These are phyloP conservation scores for Chinchilla lanigera DNA, from an alignment of 2,113 vertebrate species.

Conservation along the genomic window DNA sequence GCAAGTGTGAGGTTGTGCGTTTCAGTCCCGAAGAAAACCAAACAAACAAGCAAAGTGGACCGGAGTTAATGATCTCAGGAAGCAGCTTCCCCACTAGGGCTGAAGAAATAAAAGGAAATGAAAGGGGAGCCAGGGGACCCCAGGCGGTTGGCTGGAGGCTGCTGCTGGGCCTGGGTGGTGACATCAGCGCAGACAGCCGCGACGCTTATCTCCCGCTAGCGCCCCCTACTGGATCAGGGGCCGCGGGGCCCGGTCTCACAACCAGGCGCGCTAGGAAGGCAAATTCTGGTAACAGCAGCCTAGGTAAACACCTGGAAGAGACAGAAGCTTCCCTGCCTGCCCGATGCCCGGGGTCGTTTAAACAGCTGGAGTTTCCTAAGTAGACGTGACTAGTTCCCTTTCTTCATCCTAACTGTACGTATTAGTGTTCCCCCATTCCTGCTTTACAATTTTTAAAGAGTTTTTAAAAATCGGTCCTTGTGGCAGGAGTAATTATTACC, in stretches of 20 bases:
- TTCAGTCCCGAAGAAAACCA: too few species aligned
- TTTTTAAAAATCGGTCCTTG: neutral
- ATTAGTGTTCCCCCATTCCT: neutral
- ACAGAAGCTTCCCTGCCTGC: too few species aligned
- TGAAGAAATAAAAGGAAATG: neutral
- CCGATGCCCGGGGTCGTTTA: too few species aligned
- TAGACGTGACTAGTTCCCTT: neutral
- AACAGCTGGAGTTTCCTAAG: too few species aligned
- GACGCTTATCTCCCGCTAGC: neutral
- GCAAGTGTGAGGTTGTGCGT: too few species aligned
- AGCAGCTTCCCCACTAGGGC: neutral
- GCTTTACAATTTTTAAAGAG: neutral
- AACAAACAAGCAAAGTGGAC: too few species aligned
- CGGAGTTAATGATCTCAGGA: neutral
- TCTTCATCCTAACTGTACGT: neutral
- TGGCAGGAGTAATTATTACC: neutral
- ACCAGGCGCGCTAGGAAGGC: neutral
- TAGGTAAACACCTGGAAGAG: neutral
- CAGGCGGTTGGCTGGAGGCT: too few species aligned
- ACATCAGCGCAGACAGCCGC: too few species aligned
- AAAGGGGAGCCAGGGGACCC: neutral
- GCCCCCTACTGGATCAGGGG: neutral
- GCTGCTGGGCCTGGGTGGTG: neutral
- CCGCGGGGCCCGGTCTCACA: neutral
- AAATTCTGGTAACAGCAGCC: neutral